Conservation (phyloP, 2,113 vertebrate species). For the Riparia riparia region DNA sequence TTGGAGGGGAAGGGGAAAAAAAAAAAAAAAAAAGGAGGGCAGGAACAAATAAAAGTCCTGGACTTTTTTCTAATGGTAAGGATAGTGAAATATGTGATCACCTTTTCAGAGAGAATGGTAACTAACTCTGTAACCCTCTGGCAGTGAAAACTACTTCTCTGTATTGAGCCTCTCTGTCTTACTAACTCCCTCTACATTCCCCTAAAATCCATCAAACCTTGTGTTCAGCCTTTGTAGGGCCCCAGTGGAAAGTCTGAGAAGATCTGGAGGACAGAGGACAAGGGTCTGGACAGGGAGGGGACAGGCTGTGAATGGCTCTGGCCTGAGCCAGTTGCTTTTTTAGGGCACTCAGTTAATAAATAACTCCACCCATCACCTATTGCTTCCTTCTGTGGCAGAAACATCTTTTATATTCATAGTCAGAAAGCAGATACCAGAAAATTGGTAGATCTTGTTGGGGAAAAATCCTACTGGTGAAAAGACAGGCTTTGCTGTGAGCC, state of each 20-base stretch:
- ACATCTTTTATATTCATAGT: slow-evolving; percentile 8
- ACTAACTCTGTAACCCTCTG: not conserved
- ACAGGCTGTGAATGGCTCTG: not conserved
- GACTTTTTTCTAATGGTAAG: not conserved
- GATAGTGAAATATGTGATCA: not conserved
- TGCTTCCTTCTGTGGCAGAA: slow-evolving; percentile 20
- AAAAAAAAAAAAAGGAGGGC: not conserved
- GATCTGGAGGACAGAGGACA: not conserved
- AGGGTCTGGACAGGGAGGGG: not conserved
- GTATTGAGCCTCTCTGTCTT: not conserved
- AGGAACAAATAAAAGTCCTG: not conserved
- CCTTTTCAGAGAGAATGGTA: not conserved
- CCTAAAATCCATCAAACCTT: not conserved
- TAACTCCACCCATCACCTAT: slow-evolving; percentile 30
- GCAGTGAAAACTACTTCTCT: not conserved
- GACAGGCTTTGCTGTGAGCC: not conserved
- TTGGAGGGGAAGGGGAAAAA: not conserved
- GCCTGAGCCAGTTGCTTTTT: slow-evolving; percentile 36
- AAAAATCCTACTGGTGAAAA: not conserved
- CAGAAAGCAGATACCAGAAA: slow-evolving; percentile 26
- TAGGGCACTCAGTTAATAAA: slow-evolving; percentile 16
- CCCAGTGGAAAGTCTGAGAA: not conserved
- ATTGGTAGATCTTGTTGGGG: not conserved
- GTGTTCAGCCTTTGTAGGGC: not conserved
- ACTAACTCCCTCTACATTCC: not conserved